A percentile compares a stretch with the other conserved stretches of the same genome.
phyloP scores from a whole-genome alignment of 2,797 vertebrate species.

The Periophthalmus magnuspinnatus region DNA sequence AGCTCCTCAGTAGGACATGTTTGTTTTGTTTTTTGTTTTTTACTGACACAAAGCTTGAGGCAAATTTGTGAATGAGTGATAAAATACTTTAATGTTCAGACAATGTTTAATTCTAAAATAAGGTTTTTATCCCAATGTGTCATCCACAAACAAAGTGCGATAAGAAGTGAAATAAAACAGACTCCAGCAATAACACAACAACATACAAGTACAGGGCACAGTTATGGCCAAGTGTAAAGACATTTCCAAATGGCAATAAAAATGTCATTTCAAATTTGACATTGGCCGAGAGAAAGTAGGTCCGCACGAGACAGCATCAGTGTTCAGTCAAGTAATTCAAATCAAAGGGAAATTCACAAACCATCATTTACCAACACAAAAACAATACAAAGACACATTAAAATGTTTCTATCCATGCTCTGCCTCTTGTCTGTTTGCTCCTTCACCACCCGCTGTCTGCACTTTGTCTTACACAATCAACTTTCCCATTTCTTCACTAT shows the following conservation, averaged over 20 bases:
- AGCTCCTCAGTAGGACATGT: not conserved
- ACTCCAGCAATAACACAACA: constrained; percentile 53
- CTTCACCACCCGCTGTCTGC: not conserved
- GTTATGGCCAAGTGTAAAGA: constrained; percentile 24
- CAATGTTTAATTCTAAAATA: constrained; percentile 49
- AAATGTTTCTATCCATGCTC: constrained; percentile 12
- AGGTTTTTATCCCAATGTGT: constrained; percentile 45
- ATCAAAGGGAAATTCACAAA: constrained; percentile 26
- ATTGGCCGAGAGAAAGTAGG: constrained; percentile 6
- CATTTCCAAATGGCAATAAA: constrained; percentile 25
- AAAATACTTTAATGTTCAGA: constrained; percentile 68
- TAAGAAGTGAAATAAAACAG: constrained; percentile 43
- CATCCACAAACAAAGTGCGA: constrained; percentile 50
- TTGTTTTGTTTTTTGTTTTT: not conserved
- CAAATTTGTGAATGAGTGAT: constrained; percentile 46
- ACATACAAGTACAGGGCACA: constrained; percentile 39
- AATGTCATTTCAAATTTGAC: constrained; percentile 31
- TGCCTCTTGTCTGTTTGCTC: constrained; percentile 16
- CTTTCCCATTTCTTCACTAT: constrained; percentile 3
- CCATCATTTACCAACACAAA: constrained; percentile 13
- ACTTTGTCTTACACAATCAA: constrained; percentile 20
- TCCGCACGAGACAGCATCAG: constrained; percentile 41
- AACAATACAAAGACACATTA: constrained; percentile 25
- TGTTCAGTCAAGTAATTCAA: constrained; percentile 29
- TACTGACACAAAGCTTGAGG: not conserved